Percentiles rank a stretch among this genome's conserved stretches.
These are phyloP conservation scores for Drosophila setifemur DNA, from an alignment of 1,140 invertebrate genomes.

Conservation along the genomic window DNA sequence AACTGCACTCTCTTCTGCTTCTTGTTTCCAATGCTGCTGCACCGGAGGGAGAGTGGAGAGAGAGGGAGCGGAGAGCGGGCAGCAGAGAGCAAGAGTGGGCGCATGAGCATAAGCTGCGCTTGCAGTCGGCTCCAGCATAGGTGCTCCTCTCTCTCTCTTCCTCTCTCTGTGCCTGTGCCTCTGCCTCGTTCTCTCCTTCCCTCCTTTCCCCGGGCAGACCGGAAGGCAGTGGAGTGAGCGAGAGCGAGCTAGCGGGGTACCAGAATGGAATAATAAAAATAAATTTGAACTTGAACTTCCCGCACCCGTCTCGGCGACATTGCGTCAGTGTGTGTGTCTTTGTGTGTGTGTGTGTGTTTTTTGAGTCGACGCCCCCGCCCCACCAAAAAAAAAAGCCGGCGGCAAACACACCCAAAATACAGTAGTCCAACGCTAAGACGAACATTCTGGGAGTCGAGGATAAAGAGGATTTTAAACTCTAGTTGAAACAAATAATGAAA, in stretches of 20 bases:
- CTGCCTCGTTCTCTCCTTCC: neutral
- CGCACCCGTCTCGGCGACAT: constrained; percentile 39
- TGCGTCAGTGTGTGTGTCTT: constrained; percentile 10
- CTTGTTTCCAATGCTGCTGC: constrained; percentile 10
- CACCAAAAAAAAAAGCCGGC: constrained; percentile 8
- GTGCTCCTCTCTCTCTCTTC: neutral
- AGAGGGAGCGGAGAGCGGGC: too few relatives aligned
- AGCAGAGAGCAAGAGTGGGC: constrained; percentile 27
- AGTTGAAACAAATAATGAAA: too few relatives aligned
- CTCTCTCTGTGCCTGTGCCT: neutral
- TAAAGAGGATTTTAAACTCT: too few relatives aligned
- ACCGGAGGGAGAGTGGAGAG: neutral
- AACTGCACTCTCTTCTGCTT: constrained; percentile 48
- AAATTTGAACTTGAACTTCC: constrained; percentile 77
- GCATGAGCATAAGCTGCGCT: constrained; percentile 43
- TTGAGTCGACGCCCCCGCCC: constrained; percentile 26
- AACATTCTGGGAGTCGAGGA: too few relatives aligned
- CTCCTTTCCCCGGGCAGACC: constrained; percentile 22
- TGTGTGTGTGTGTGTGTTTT: constrained; percentile 17
- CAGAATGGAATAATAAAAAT: constrained; percentile 63
- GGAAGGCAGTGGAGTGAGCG: constrained; percentile 37
- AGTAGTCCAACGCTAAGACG: neutral
- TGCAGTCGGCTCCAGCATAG: neutral
- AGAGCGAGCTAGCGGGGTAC: constrained; percentile 14
- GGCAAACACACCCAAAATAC: constrained; percentile 1